Evolutionary conservation across 2,113 vertebrate genomes (phyloP).

Genomic region (Octodon degus): DNA sequence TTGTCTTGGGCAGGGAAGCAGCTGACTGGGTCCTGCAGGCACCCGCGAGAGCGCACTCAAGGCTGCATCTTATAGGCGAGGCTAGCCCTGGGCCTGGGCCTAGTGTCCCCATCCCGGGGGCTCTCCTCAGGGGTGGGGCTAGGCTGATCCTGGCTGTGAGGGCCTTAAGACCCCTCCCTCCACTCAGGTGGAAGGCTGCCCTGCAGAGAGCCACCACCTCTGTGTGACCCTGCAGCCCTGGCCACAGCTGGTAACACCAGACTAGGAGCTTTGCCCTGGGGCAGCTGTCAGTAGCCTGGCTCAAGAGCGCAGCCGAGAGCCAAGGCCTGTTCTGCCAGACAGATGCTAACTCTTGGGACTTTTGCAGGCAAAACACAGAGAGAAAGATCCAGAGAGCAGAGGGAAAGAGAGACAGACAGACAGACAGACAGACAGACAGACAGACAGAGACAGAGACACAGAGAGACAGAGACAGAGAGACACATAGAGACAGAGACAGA

Average conservation of each 20-base stretch:
- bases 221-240: background rate
- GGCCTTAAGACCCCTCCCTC: fast-evolving
- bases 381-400: background rate
- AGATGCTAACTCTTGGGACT: conserved; percentile 52
- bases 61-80: background rate
- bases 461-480: background rate
- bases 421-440: too few species aligned
- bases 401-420: background rate
- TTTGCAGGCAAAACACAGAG: conserved; percentile 32
- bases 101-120: fast-evolving
- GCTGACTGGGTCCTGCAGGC: background rate
- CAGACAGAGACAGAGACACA: background rate
- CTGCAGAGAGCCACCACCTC: fast-evolving
- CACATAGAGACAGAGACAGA: background rate
- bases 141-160: background rate
- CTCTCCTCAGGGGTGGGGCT: background rate
- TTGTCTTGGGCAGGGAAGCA: background rate
- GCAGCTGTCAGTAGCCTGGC: conserved; percentile 64
- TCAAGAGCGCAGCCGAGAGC: background rate
- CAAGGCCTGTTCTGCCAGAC: conserved; percentile 60
- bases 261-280: conserved; percentile 28
- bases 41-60: too few species aligned
- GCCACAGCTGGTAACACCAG: background rate
- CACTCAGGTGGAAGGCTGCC: background rate
- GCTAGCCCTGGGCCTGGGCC: background rate